Evolutionary conservation across 2,888 invertebrate genomes (phyloP).

Genomic region (Eumacrocentrus americanus): DNA sequence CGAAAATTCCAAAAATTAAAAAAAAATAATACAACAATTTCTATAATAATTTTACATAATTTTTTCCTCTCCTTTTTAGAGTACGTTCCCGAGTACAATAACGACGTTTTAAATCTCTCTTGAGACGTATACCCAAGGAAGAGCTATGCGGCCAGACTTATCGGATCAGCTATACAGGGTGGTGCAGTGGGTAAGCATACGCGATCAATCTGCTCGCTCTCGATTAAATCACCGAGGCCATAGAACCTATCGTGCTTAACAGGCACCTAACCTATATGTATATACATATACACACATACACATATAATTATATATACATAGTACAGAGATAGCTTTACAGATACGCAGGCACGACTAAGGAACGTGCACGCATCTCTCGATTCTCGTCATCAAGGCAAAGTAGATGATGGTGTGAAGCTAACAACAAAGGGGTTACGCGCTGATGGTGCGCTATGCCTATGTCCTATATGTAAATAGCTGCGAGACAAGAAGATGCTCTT

Average conservation of each 20-base stretch:
- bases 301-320: not conserved
- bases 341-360: conserved; percentile 1
- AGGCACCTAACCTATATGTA: conserved; percentile 1
- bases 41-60: too few species aligned
- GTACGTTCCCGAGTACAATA: conserved; percentile 15
- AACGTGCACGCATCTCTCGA: conserved; percentile 9
- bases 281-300: not conserved
- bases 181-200: conserved; percentile 20
- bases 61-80: not conserved
- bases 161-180: conserved; percentile 26
- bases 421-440: conserved; percentile 11
- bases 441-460: not conserved
- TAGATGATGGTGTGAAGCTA: conserved; percentile 5
- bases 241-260: conserved; percentile 20
- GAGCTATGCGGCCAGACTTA: conserved; percentile 23
- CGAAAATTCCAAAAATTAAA: too few species aligned
- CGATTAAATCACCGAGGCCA: conserved; percentile 28
- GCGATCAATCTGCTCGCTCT: conserved; percentile 26
- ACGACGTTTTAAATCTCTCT: conserved; percentile 30
- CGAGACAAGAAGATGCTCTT: conserved; percentile 18
- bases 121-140: conserved; percentile 13
- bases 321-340: not conserved
- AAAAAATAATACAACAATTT: too few species aligned
- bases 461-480: not conserved
- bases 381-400: conserved; percentile 16